Evolutionary conservation across 2,888 invertebrate species (phyloP), one percentile per base, ranked within the genome.

Genomic region (Hemithea aestivaria): DNA sequence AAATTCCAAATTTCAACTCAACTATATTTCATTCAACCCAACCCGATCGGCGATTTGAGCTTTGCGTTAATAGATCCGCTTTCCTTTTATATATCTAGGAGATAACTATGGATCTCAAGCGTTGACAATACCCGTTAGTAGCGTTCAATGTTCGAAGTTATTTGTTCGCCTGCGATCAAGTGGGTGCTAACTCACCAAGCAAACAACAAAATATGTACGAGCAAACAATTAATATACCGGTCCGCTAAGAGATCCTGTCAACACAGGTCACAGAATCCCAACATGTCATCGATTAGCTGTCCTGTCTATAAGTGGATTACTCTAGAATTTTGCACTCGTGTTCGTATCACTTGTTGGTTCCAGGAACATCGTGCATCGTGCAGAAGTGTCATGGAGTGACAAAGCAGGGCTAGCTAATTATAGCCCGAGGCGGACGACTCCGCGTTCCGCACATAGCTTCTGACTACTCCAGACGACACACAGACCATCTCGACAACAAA

Each of bases 321-420:
- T 16, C 5, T 16, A 16, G 16, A 16, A 21, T 11, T 20, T 32
- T 35, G 25, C 38, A 30, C 10, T 29, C 4, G n/a, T n/a, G 27
- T 24, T 29, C 38, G 35, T 33, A 40, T 31, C 21, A 31, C 27
- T 25, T 30, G 28, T 6, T 25, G 9, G 57, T 72, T 70, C 65
- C 63, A 58, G 67, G 66, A 72, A 72, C 59, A 42, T 49, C 43
- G 39, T 22, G 11, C 33, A 33, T 20, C 22, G 46, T 50, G 54
- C 61, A 63, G 64, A 63, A 56, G 58, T 56, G 58, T 53, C 50
- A 55, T 35, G 22, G 52, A 56, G 55, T 58, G 54, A 58, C 65
- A 69, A 73, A 71, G 66, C 67, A 64, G 61, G 60, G 53, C 51
- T 48, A 21, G 62, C 79, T 81, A 81, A 78, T 73, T 68, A 73